A percentile compares a stretch with the other conserved stretches of the same genome.
Evolutionary conservation across 2,797 vertebrate species (phyloP).

Genomic region (Chiloscyllium punctatum): DNA sequence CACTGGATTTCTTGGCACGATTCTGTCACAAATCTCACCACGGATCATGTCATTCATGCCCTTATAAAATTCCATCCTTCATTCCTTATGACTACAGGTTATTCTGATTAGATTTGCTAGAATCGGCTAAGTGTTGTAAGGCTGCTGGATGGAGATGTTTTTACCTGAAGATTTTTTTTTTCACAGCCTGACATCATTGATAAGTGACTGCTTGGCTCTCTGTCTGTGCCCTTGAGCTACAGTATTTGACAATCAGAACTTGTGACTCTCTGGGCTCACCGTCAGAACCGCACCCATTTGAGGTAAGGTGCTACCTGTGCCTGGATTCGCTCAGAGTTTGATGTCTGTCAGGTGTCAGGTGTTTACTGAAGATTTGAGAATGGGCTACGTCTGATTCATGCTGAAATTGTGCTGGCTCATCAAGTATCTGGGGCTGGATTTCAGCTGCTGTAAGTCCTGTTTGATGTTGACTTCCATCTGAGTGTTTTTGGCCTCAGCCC

Average conservation of each 20-base stretch:
- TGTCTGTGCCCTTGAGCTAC: neutral
- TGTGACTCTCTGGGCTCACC: neutral
- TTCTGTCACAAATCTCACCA: no score
- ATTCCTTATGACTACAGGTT: neutral
- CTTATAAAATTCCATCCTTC: neutral
- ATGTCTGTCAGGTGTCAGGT: conserved; percentile 35
- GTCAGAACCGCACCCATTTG: neutral
- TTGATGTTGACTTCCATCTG: neutral
- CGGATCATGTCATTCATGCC: no score
- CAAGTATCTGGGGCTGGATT: neutral
- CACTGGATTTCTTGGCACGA: no score
- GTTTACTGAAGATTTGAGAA: conserved; percentile 2
- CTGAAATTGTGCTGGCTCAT: neutral
- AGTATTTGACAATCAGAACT: neutral
- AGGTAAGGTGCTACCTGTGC: neutral
- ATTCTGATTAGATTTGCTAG: neutral
- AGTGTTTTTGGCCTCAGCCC: neutral
- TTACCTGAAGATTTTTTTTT: neutral
- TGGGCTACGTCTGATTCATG: neutral
- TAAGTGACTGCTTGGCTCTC: no score
- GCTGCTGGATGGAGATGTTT: neutral
- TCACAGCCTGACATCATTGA: neutral
- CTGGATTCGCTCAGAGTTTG: neutral
- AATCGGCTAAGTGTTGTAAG: neutral
- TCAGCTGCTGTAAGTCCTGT: neutral